phyloP scores from a whole-genome alignment of 23 tunicate genomes.

The Halocynthia roretzi region DNA sequence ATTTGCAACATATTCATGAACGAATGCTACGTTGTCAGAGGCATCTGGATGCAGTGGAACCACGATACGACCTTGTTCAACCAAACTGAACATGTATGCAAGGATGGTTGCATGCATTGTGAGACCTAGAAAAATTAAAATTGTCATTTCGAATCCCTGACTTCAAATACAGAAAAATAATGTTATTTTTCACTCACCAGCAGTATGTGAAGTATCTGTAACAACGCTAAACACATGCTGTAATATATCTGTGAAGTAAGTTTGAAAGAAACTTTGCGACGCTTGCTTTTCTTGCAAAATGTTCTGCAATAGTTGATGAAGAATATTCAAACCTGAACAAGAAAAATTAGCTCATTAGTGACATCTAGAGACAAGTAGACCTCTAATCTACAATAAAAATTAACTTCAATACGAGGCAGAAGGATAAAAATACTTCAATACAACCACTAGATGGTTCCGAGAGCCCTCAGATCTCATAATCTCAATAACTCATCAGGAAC shows the following conservation, averaged over 20 bases:
- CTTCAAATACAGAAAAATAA: background rate
- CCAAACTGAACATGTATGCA: slow-evolving; percentile 95
- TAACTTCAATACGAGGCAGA: too few relatives aligned
- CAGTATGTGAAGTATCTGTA: slow-evolving; percentile 97
- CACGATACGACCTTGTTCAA: slow-evolving; percentile 69
- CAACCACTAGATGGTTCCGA: too few relatives aligned
- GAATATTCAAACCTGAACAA: slow-evolving; percentile 75
- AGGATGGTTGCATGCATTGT: slow-evolving; percentile 98
- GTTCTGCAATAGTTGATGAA: slow-evolving; percentile 93
- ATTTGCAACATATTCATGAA: slow-evolving; percentile 95
- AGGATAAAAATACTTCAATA: too few relatives aligned
- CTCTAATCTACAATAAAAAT: background rate
- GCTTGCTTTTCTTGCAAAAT: slow-evolving; percentile 71
- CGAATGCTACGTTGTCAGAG: slow-evolving; percentile 76
- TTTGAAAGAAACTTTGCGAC: slow-evolving; percentile 92
- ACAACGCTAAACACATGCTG: slow-evolving; percentile 98
- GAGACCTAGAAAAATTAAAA: slow-evolving; percentile 26
- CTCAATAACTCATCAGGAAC: too few relatives aligned
- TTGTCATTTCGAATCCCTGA: background rate
- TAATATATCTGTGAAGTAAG: slow-evolving; percentile 93
- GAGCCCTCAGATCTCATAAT: too few relatives aligned
- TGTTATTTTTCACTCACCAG: slow-evolving; percentile 42
- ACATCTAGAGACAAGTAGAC: background rate
- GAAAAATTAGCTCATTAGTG: background rate
- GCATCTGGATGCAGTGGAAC: slow-evolving; percentile 88